Conservation (phyloP, 1,140 invertebrate species). For the Frieseomelitta varia region DNA sequence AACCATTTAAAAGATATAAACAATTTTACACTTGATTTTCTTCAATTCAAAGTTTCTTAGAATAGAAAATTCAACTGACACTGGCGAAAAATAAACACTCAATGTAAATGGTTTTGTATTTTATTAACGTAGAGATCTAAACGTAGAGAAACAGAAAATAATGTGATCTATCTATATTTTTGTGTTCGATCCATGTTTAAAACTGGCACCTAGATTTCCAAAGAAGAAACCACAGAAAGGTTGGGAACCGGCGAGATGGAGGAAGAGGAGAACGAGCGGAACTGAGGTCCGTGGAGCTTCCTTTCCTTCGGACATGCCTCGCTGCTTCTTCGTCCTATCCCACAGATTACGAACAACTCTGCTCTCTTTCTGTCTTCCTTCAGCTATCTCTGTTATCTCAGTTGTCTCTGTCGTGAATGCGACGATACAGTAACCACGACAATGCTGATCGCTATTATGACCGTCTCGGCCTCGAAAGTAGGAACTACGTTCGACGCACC, state of each 20-base stretch:
- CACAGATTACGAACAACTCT: constrained; percentile 69
- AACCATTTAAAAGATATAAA: no score
- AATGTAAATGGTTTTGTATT: no score
- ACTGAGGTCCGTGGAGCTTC: constrained; percentile 76
- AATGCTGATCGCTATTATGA: constrained; percentile 59
- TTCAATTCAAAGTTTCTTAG: no score
- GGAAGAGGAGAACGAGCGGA: constrained; percentile 75
- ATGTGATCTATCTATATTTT: no score
- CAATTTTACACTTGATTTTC: no score
- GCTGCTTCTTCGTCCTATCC: constrained; percentile 74
- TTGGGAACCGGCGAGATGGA: constrained; percentile 55
- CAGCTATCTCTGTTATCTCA: constrained; percentile 23
- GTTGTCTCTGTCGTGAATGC: constrained; percentile 27
- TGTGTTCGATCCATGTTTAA: no score
- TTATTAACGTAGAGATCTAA: no score
- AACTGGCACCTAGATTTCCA: neutral
- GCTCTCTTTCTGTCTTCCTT: constrained; percentile 31
- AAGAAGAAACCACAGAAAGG: constrained; percentile 23
- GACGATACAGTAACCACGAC: constrained; percentile 53
- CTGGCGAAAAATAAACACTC: no score
- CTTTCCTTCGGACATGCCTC: constrained; percentile 76
- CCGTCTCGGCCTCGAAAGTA: constrained; percentile 59
- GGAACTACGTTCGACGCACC: constrained; percentile 67
- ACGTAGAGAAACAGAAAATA: no score
- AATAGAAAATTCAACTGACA: no score